These are phyloP conservation scores for Phymastichus coffea DNA, from an alignment of 1,140 invertebrate species.

Conservation along the genomic window DNA sequence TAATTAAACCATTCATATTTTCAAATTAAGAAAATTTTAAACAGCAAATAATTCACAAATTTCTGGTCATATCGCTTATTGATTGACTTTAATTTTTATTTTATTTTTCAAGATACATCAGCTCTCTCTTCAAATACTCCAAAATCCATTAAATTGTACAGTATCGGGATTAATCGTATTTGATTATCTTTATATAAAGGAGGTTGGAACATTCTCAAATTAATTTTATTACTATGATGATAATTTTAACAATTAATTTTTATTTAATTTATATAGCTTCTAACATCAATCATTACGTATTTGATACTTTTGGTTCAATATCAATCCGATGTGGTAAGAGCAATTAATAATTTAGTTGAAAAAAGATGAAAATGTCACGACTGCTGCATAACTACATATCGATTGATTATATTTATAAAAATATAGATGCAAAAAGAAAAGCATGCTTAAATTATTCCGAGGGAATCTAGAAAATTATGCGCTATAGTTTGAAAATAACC, in stretches of 20 bases:
- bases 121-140: not conserved
- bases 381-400: not conserved
- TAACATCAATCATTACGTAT: not conserved
- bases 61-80: not conserved
- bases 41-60: not conserved
- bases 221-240: not conserved
- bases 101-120: not conserved
- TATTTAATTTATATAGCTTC: not conserved
- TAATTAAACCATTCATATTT: not conserved
- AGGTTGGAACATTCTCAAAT: not conserved
- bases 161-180: not conserved
- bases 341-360: not conserved
- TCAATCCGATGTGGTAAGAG: not conserved
- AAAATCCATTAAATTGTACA: not conserved
- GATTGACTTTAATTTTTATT: not conserved
- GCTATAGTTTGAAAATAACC: not conserved
- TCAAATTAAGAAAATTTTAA: not conserved
- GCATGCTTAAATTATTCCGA: not conserved
- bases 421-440: not conserved
- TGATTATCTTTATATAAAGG: not conserved
- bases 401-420: not conserved
- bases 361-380: not conserved
- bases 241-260: not conserved
- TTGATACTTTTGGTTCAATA: not conserved
- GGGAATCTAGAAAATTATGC: not conserved